phyloP scores from a whole-genome alignment of 2,797 vertebrate species.

The Galago senegalensis region DNA sequence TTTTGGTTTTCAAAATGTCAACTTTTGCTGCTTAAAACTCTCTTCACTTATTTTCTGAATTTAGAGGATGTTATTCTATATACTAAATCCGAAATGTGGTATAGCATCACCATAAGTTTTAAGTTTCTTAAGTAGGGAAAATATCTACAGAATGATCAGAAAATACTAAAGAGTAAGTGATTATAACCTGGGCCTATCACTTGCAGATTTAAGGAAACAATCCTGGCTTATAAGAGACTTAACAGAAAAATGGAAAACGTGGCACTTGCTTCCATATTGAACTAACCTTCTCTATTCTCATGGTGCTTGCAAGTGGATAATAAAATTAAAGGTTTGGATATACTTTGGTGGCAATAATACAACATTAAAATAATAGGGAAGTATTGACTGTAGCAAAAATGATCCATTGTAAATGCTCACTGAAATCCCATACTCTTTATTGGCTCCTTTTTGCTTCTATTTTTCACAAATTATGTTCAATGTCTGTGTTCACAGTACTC shows the following conservation, averaged over 20 bases:
- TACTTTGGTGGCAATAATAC: neutral
- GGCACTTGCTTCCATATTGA: neutral
- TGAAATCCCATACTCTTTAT: neutral
- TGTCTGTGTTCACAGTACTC: neutral
- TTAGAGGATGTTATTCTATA: neutral
- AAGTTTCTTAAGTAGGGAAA: constrained; percentile 4
- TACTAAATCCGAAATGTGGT: constrained; percentile 1
- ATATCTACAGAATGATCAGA: neutral
- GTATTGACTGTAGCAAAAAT: constrained; percentile 17
- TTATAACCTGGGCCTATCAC: neutral
- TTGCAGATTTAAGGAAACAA: constrained; percentile 6
- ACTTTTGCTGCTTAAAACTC: neutral
- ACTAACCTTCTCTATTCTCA: neutral
- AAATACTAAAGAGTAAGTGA: neutral
- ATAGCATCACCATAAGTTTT: neutral
- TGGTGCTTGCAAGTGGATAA: neutral
- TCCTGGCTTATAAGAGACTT: neutral
- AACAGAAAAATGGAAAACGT: constrained; percentile 33
- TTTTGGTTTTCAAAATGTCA: constrained; percentile 32
- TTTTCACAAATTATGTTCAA: constrained; percentile 12
- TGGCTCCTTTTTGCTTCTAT: neutral
- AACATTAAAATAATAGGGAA: constrained; percentile 18
- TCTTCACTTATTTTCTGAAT: constrained; percentile 26
- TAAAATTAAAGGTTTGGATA: constrained; percentile 30
- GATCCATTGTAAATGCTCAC: neutral